These are phyloP conservation scores for Aromia moschata DNA, from an alignment of 2,888 invertebrate species.

Conservation along the genomic window DNA sequence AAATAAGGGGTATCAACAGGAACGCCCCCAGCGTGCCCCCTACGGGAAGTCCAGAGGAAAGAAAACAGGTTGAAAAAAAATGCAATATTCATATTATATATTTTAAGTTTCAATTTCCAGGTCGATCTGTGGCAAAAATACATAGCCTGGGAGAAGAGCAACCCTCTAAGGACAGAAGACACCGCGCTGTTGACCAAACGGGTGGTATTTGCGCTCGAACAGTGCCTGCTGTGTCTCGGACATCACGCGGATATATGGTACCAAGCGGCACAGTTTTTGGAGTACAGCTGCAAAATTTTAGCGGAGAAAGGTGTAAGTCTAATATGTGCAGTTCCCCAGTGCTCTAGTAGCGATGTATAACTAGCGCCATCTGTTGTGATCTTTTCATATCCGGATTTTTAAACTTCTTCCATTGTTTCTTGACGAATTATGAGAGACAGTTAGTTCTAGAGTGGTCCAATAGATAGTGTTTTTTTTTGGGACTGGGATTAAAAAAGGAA, in stretches of 20 bases:
- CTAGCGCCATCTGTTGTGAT: neutral
- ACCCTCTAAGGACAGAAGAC: slow-evolving; percentile 96
- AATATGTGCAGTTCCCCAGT: neutral
- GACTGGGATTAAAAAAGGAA: too few relatives aligned
- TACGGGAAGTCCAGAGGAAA: slow-evolving; percentile 86
- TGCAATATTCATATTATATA: too few relatives aligned
- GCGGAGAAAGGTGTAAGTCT: slow-evolving; percentile 89
- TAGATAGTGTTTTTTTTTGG: too few relatives aligned
- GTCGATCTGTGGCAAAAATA: slow-evolving; percentile 99
- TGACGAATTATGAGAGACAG: too few relatives aligned
- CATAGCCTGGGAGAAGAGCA: slow-evolving; percentile 96
- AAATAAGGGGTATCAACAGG: slow-evolving; percentile 93
- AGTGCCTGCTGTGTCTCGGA: slow-evolving; percentile 93
- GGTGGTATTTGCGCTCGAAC: slow-evolving; percentile 99
- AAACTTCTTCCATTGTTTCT: too few relatives aligned
- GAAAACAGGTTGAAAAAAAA: slow-evolving; percentile 89
- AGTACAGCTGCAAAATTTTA: slow-evolving; percentile 91
- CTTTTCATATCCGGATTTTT: too few relatives aligned
- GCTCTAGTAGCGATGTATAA: neutral
- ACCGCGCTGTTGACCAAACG: slow-evolving; percentile 90
- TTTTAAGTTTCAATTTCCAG: too few relatives aligned
- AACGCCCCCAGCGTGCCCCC: slow-evolving; percentile 98
- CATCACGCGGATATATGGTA: slow-evolving; percentile 99
- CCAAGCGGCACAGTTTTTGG: slow-evolving; percentile 96
- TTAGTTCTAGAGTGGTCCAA: too few relatives aligned